Percentiles rank a stretch among this genome's conserved stretches.
Evolutionary conservation across 2,888 invertebrate species (phyloP).

Genomic region (Drosophila mercatorum): DNA sequence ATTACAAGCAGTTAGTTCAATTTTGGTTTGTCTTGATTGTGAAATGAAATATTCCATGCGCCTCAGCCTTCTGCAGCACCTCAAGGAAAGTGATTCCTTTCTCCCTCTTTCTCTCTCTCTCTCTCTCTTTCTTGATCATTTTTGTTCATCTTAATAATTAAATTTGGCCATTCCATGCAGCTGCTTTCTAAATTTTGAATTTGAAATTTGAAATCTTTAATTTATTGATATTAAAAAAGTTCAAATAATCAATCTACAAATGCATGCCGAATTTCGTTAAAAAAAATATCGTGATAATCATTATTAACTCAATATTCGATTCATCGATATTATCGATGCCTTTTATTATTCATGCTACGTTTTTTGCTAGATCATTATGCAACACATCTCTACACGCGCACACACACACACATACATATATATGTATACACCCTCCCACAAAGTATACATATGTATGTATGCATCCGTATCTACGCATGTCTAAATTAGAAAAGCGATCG

Average conservation of each 20-base stretch:
- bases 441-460: not conserved
- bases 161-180: not conserved
- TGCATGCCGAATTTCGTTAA: not conserved
- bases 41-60: not conserved
- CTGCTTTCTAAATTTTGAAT: not conserved
- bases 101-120: no score
- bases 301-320: not conserved
- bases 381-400: not conserved
- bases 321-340: slow-evolving; percentile 14
- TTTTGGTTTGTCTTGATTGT: not conserved
- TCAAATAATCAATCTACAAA: not conserved
- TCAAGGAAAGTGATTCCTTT: not conserved
- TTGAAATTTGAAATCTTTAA: not conserved
- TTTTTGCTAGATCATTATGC: slow-evolving; percentile 12
- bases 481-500: slow-evolving; percentile 19
- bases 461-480: no score
- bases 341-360: not conserved
- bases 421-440: not conserved
- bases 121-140: not conserved
- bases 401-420: not conserved
- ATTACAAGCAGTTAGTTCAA: not conserved
- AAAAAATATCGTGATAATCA: not conserved
- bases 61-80: not conserved
- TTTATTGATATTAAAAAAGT: not conserved
- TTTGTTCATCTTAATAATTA: not conserved